Percentiles rank a stretch among this genome's conserved stretches.
Evolutionary conservation across 1,140 invertebrate genomes (phyloP).

Genomic region (Leptinotarsa texana): DNA sequence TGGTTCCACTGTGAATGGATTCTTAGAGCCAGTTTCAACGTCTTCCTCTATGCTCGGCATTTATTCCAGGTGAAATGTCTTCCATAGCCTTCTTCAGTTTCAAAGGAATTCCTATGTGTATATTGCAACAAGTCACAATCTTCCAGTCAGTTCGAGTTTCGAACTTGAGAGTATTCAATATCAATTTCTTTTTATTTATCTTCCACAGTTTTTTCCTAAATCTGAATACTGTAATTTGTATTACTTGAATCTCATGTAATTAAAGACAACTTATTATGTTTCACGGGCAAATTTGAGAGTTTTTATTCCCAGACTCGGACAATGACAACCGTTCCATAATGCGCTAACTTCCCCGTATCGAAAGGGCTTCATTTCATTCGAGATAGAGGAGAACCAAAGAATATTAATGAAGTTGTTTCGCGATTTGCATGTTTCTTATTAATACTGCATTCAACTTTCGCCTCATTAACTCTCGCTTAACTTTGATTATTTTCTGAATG

Average conservation of each 20-base stretch:
- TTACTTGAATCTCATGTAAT: too few species aligned
- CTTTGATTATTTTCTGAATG: constrained; percentile 49
- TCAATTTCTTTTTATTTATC: too few species aligned
- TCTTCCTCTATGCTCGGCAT: too few species aligned
- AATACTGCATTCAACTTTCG: constrained; percentile 36
- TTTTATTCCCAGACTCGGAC: background rate
- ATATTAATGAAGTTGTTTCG: constrained; percentile 49
- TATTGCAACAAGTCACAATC: too few species aligned
- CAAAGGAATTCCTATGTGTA: too few species aligned
- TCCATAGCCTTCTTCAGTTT: too few species aligned
- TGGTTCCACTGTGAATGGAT: too few species aligned
- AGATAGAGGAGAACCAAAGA: constrained; percentile 33
- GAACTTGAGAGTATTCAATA: too few species aligned
- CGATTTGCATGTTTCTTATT: constrained; percentile 44
- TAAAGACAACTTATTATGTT: too few species aligned
- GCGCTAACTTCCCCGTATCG: constrained; percentile 10
- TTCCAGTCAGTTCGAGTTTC: too few species aligned
- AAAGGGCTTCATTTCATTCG: constrained; percentile 10
- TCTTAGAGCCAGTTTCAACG: too few species aligned
- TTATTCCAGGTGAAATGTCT: too few species aligned
- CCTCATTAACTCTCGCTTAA: constrained; percentile 43
- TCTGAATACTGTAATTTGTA: background rate
- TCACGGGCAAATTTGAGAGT: background rate
- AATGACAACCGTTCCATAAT: background rate
- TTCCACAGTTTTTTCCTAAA: background rate